Percentiles rank a stretch among this genome's conserved stretches.
Conservation (phyloP, 2,113 vertebrate species). For the Pituophis catenifer region DNA sequence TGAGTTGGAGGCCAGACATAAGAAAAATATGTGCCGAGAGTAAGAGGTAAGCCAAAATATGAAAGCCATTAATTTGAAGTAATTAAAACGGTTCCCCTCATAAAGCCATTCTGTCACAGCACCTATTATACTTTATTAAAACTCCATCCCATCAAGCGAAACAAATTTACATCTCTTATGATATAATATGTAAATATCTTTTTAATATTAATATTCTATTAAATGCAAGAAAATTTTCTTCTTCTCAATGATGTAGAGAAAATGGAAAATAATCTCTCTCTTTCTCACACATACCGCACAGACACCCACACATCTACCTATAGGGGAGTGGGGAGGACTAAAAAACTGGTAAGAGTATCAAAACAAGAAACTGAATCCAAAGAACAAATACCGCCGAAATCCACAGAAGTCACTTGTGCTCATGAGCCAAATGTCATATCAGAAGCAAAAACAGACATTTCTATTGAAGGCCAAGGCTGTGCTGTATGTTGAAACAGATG, state of each 20-base stretch:
- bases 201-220: background rate
- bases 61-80: background rate
- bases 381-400: background rate
- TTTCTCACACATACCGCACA: background rate
- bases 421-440: background rate
- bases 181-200: background rate
- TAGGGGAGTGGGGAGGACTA: background rate
- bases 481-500: constrained; percentile 3
- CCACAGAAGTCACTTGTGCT: background rate
- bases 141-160: background rate
- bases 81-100: background rate
- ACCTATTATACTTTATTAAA: background rate
- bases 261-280: background rate
- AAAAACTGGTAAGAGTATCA: background rate
- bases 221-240: background rate
- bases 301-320: background rate
- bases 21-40: background rate
- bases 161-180: background rate
- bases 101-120: background rate
- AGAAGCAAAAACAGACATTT: background rate
- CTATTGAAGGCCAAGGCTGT: background rate
- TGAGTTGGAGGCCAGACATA: background rate
- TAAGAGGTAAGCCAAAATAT: background rate
- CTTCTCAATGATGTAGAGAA: background rate
- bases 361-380: background rate